phyloP scores from a whole-genome alignment of 2,797 vertebrate species.

The Bradypodion ventrale region DNA sequence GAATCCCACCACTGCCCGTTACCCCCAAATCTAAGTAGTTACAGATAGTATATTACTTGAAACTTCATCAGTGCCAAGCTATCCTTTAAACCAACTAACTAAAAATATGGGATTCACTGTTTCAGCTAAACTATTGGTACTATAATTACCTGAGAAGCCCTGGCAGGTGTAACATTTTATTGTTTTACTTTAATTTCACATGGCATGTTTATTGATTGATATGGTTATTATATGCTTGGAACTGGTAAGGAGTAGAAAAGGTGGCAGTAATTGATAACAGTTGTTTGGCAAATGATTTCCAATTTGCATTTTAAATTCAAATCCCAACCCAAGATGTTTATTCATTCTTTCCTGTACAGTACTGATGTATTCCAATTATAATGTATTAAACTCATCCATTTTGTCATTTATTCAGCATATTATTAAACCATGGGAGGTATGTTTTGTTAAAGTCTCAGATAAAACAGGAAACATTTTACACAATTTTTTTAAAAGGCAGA shows the following conservation, averaged over 20 bases:
- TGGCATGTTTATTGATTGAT: not conserved
- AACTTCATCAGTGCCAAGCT: too few species aligned
- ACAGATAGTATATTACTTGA: too few species aligned
- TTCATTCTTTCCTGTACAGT: slow-evolving; percentile 26
- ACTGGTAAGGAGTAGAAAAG: slow-evolving; percentile 13
- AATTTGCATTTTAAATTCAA: slow-evolving; percentile 42
- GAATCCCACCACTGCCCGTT: too few species aligned
- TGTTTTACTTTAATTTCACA: slow-evolving; percentile 1
- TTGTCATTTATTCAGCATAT: slow-evolving; percentile 22
- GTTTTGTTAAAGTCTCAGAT: slow-evolving; percentile 11
- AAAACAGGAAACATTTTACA: slow-evolving; percentile 2
- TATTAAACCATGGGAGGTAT: slow-evolving; percentile 18
- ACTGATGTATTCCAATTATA: slow-evolving; percentile 7
- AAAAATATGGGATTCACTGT: not conserved
- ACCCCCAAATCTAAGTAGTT: not conserved
- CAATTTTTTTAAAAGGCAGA: slow-evolving; percentile 4
- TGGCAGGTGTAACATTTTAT: not conserved
- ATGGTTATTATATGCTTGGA: slow-evolving; percentile 1
- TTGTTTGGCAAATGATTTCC: slow-evolving; percentile 28
- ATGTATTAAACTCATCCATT: slow-evolving; percentile 33
- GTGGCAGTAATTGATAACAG: slow-evolving; percentile 37
- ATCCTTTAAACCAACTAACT: not conserved
- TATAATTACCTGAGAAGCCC: not conserved
- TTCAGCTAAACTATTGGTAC: not conserved
- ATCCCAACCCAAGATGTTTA: slow-evolving; percentile 33